phyloP scores from a whole-genome alignment of 2,113 vertebrate genomes.

The Rhineura floridana region DNA sequence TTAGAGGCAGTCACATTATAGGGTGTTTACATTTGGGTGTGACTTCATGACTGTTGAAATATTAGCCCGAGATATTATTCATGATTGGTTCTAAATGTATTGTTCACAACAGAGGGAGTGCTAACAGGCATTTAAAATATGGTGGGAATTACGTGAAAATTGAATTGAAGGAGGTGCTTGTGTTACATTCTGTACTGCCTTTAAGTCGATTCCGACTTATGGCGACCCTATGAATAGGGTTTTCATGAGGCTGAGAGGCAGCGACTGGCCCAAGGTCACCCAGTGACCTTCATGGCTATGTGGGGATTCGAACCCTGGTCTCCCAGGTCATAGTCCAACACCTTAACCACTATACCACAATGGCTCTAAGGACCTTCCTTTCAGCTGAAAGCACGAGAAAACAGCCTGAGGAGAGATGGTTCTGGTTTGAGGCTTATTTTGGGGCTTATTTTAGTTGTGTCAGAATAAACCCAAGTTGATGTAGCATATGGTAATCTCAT shows the following conservation, averaged over 20 bases:
- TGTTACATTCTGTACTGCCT: neutral
- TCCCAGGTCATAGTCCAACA: too few relatives aligned
- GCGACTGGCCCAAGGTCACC: too few relatives aligned
- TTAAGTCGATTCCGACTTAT: too few relatives aligned
- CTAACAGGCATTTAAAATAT: neutral
- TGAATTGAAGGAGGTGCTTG: neutral
- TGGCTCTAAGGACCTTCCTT: neutral
- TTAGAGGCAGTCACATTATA: neutral
- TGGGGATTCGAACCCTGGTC: too few relatives aligned
- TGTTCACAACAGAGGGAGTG: neutral
- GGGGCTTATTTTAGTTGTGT: neutral
- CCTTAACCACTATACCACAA: too few relatives aligned
- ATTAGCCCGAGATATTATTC: neutral
- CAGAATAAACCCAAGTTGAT: neutral
- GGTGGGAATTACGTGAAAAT: neutral
- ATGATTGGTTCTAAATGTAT: neutral
- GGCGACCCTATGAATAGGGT: too few relatives aligned
- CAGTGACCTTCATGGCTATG: too few relatives aligned
- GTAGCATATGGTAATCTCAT: neutral
- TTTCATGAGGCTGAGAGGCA: too few relatives aligned
- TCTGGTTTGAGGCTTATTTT: neutral
- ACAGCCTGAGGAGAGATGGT: too few relatives aligned
- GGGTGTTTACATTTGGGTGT: constrained; percentile 19
- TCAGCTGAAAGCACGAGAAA: neutral
- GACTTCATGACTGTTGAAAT: neutral